These are phyloP conservation scores for Agrotis ipsilon DNA, from an alignment of 2,888 invertebrate species.

Conservation along the genomic window DNA sequence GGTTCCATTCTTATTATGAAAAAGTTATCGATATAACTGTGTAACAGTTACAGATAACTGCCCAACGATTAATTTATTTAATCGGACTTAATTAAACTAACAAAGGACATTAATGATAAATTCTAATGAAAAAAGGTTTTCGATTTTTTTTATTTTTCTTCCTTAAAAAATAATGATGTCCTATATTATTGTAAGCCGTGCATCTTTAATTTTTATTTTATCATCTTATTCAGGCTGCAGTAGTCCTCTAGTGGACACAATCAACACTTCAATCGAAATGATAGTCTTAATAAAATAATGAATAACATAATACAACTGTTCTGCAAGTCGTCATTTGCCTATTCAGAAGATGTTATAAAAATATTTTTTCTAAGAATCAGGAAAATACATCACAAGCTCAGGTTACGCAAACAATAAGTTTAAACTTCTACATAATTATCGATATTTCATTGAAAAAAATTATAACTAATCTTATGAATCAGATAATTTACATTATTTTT, in stretches of 20 bases:
- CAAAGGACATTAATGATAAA: background rate
- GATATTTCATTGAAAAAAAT: conserved; percentile 8
- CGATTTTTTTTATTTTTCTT: too few relatives aligned
- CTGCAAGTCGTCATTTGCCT: too few relatives aligned
- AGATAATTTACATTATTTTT: conserved; percentile 24
- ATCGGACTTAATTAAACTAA: background rate
- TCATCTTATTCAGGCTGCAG: too few relatives aligned
- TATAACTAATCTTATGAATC: conserved; percentile 22
- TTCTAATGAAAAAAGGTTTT: background rate
- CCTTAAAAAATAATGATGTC: too few relatives aligned
- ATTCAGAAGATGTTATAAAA: too few relatives aligned
- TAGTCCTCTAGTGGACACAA: too few relatives aligned
- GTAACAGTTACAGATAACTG: background rate
- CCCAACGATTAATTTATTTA: background rate
- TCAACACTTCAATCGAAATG: too few relatives aligned
- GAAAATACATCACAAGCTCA: background rate
- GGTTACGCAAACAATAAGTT: conserved; percentile 4
- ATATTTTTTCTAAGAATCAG: background rate
- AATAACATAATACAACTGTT: too few relatives aligned
- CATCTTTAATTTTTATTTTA: too few relatives aligned
- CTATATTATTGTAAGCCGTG: too few relatives aligned
- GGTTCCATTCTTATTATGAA: background rate
- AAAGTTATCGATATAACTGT: background rate
- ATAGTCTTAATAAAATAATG: too few relatives aligned
- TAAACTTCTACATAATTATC: conserved; percentile 6